A percentile compares a stretch with the other conserved stretches of the same genome.
phyloP scores from a whole-genome alignment of 2,797 vertebrate genomes.

The Fringilla coelebs region DNA sequence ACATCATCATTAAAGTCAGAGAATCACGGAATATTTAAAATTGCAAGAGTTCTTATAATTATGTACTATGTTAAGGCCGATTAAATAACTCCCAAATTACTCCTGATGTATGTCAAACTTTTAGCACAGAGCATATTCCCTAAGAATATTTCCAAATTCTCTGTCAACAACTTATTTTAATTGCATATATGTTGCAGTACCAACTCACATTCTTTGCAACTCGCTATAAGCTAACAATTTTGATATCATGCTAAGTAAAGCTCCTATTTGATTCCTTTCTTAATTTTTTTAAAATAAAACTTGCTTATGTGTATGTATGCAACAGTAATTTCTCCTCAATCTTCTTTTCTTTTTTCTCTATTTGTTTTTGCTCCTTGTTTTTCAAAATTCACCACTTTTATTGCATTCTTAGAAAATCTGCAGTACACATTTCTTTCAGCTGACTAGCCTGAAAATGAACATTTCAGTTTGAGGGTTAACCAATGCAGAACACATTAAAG shows the following conservation, averaged over 20 bases:
- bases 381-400: neutral
- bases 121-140: neutral
- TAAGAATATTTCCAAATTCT: neutral
- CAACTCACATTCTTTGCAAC: neutral
- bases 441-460: slow-evolving; percentile 14
- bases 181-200: neutral
- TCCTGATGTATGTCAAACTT: neutral
- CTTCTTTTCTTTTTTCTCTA: neutral
- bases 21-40: neutral
- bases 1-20: neutral
- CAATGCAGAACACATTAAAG: neutral
- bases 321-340: neutral
- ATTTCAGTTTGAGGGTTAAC: neutral
- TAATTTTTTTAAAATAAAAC: neutral
- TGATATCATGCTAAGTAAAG: neutral
- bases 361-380: neutral
- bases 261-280: neutral
- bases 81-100: neutral
- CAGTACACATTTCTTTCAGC: neutral
- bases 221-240: neutral
- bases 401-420: neutral
- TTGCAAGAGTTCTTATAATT: neutral
- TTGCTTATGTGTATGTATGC: neutral
- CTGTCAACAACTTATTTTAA: neutral
- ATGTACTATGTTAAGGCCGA: neutral